These are phyloP conservation scores for Aramus guarauna DNA, from an alignment of 2,113 vertebrate genomes.

Conservation along the genomic window DNA sequence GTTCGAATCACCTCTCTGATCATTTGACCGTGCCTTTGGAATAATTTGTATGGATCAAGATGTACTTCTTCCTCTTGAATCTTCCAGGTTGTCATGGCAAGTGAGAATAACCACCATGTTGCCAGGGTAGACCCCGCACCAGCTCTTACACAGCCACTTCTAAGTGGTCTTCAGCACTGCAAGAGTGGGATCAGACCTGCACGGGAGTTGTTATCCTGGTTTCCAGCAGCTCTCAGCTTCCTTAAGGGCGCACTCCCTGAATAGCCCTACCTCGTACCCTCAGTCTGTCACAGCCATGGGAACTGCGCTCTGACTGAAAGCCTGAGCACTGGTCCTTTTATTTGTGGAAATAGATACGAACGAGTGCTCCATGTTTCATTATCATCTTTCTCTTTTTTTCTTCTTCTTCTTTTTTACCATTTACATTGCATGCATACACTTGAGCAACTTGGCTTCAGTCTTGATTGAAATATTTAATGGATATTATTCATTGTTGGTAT, in stretches of 20 bases:
- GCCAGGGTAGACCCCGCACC: not conserved
- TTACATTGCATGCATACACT: constrained; percentile 65
- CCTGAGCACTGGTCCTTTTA: not conserved
- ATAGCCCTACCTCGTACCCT: not conserved
- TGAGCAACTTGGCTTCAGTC: constrained; percentile 62
- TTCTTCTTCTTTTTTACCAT: constrained; percentile 27
- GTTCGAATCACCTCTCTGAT: not conserved
- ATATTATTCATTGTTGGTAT: constrained; percentile 66
- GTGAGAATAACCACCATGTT: not conserved
- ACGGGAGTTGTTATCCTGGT: not conserved
- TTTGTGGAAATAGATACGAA: constrained; percentile 20
- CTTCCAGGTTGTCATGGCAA: not conserved
- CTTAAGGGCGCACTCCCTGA: not conserved
- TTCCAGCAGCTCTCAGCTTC: not conserved
- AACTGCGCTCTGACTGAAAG: not conserved
- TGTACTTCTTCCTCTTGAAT: not conserved
- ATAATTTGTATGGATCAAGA: not conserved
- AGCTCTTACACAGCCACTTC: not conserved
- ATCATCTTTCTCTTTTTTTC: not conserved
- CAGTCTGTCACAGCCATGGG: accelerated
- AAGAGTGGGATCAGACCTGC: not conserved
- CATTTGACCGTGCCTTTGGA: not conserved
- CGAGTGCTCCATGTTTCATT: constrained; percentile 24
- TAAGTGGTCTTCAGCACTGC: not conserved
- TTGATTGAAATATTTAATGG: constrained; percentile 70